These are phyloP conservation scores for Benthochromis sp. DNA, from an alignment of 2,113 vertebrate species.

Conservation along the genomic window DNA sequence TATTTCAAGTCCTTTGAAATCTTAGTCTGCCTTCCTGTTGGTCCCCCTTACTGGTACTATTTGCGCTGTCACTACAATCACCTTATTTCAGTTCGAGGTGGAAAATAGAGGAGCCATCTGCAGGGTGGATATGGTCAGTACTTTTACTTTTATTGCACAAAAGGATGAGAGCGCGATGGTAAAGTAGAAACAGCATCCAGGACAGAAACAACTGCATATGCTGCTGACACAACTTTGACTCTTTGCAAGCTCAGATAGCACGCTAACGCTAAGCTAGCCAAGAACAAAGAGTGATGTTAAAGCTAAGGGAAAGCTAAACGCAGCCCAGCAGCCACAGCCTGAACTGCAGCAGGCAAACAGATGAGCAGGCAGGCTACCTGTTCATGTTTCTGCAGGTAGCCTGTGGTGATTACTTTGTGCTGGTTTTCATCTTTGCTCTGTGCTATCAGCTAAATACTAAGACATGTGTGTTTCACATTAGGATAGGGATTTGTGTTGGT, in stretches of 20 bases:
- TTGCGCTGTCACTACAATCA: neutral
- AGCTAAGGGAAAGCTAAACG: neutral
- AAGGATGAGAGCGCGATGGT: accelerated
- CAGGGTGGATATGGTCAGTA: neutral
- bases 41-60: neutral
- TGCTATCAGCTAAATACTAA: neutral
- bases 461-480: neutral
- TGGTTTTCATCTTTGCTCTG: neutral
- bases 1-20: neutral
- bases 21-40: neutral
- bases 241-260: neutral
- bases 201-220: neutral
- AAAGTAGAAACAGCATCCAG: neutral
- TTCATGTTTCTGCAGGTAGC: neutral
- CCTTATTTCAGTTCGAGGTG: neutral
- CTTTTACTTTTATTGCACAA: neutral
- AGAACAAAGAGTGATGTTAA: neutral
- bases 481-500: neutral
- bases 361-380: neutral
- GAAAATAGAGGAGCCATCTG: neutral
- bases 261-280: accelerated
- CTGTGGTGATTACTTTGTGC: neutral
- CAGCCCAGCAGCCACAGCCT: neutral
- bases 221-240: neutral
- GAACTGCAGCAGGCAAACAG: neutral